Evolutionary conservation across 2,113 vertebrate species (phyloP), one percentile per base, ranked within the genome.

Genomic region (Cyphomyrus discorhynchus): DNA sequence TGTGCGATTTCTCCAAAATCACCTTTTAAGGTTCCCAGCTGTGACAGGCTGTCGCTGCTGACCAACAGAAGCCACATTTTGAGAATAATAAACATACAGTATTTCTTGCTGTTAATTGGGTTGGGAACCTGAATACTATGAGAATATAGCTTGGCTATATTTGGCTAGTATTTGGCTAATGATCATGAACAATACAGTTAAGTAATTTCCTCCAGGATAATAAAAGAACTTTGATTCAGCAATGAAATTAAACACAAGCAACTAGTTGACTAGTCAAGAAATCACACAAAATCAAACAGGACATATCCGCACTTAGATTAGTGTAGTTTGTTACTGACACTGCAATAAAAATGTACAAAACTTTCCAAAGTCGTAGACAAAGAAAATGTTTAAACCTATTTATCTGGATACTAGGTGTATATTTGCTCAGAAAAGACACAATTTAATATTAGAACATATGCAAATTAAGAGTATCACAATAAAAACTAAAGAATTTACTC

Each of bases 1-100:
- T 31, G 21, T 39, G 31, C 46, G 24, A 47, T 10, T 87, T 19
- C 27, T 83, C 89, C 50, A 62, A 19, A 89, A 89, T 53, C 70
- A 89, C 70, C 88, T 39, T 62, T 66, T 74, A 89, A 46, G 84
- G 80, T 89, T 58, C n/a, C 17, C 35, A 50, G 19, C 74, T 53
- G 9, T 45, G 50, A 89, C 49, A 53, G 80, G 4, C 89, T 85
- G 39, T 62, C 45, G 24, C 53, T 46, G 42, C 24, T 58, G 50
- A 53, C 49, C 3, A 52, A 47, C 6, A 39, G 6, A 0, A 47
- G 53, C 4, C 46, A 27, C 13, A 89, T 27, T 88, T 46, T 8
- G 39, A 66, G 9, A 62, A 88, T 62, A 8, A 45, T 39, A 27
- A 21, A 62, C 21, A 17, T 82, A 17, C 27, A 10, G 47, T 15